These are phyloP conservation scores for Gnatocerus cornutus DNA, from an alignment of 2,888 invertebrate species.

Conservation along the genomic window DNA sequence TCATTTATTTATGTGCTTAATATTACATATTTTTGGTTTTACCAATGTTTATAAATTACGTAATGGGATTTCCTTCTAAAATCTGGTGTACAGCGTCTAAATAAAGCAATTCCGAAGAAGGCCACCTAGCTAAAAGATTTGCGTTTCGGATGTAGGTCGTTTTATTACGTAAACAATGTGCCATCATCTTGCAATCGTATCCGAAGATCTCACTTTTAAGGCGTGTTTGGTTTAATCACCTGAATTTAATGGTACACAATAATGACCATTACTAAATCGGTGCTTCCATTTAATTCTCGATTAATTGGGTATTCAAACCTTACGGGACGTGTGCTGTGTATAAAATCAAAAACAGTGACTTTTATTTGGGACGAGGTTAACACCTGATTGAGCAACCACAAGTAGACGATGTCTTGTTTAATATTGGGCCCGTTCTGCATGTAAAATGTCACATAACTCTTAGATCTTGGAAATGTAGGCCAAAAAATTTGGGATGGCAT, in stretches of 20 bases:
- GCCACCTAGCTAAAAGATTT: neutral
- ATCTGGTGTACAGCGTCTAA: no score
- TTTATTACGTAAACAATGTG: constrained; percentile 32
- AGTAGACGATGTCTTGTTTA: constrained; percentile 42
- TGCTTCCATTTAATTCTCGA: constrained; percentile 49
- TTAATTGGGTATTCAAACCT: constrained; percentile 52
- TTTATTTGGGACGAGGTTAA: constrained; percentile 65
- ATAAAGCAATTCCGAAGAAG: neutral
- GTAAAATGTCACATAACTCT: constrained; percentile 34
- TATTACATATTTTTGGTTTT: no score
- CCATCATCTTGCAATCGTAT: constrained; percentile 28
- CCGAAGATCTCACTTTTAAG: constrained; percentile 30
- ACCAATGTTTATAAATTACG: no score
- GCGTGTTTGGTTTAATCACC: constrained; percentile 37
- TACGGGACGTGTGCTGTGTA: constrained; percentile 55
- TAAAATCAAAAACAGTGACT: constrained; percentile 61
- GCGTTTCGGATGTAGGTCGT: constrained; percentile 22
- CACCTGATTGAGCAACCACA: constrained; percentile 57
- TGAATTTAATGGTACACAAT: constrained; percentile 44
- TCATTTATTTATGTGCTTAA: no score
- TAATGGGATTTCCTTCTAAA: no score
- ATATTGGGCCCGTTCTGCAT: constrained; percentile 46
- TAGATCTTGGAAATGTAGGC: constrained; percentile 26
- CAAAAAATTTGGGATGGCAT: constrained; percentile 5
- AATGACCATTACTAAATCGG: constrained; percentile 46